phyloP scores from a whole-genome alignment of 2,797 vertebrate species.

The Chiroxiphia lanceolata region DNA sequence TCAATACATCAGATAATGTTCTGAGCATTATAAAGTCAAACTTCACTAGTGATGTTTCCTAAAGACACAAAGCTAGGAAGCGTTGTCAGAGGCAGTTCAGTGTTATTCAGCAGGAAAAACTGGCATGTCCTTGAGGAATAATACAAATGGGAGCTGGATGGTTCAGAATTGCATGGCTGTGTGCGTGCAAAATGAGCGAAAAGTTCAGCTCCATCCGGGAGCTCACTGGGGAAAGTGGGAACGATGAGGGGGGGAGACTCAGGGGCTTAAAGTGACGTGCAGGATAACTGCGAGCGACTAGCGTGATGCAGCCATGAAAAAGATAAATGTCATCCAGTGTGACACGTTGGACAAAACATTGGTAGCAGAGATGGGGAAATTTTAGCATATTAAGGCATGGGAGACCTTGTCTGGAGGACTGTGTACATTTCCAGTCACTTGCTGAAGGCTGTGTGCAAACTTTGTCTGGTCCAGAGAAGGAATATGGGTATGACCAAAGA shows the following conservation, averaged over 20 bases:
- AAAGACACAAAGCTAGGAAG: neutral
- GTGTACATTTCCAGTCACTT: neutral
- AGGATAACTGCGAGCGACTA: neutral
- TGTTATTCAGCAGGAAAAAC: neutral
- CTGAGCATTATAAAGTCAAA: neutral
- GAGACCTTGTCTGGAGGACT: neutral
- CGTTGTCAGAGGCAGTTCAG: neutral
- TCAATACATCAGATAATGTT: neutral
- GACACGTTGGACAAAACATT: neutral
- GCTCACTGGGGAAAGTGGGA: neutral
- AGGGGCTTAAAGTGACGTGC: fast-evolving
- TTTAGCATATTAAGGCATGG: neutral
- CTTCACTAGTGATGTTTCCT: neutral
- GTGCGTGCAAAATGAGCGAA: neutral
- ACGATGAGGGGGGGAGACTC: neutral
- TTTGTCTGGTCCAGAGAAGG: neutral
- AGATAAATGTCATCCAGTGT: neutral
- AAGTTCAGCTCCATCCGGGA: neutral
- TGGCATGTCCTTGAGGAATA: neutral
- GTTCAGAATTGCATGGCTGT: neutral
- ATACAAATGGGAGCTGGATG: neutral
- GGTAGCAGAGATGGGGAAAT: neutral
- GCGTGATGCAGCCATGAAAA: neutral
- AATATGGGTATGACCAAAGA: slow-evolving; percentile 15
- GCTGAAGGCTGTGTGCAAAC: neutral